Conservation (phyloP, 2,113 vertebrate genomes). For the Paradisaea rubra region DNA sequence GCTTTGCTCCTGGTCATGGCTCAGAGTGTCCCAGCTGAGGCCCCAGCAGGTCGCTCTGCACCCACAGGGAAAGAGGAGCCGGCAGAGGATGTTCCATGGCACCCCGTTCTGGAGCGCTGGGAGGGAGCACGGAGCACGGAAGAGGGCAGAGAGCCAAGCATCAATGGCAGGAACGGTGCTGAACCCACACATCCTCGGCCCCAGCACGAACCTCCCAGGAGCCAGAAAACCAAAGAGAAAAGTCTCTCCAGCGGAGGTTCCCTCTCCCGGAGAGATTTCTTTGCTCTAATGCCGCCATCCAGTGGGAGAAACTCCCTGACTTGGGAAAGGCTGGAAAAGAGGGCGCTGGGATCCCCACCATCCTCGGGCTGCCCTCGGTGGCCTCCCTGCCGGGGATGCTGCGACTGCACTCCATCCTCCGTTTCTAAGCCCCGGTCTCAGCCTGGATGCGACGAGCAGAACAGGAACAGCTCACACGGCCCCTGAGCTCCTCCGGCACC, state of each 20-base stretch:
- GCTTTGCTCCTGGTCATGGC: not conserved
- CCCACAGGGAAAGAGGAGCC: not conserved
- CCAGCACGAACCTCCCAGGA: rapidly evolving
- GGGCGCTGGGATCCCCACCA: not conserved
- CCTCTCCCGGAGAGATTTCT: not conserved
- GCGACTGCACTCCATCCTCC: rapidly evolving
- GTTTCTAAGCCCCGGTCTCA: not conserved
- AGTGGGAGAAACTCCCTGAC: conserved; percentile 4
- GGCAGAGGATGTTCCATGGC: not conserved
- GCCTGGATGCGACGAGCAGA: not conserved
- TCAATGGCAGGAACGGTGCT: rapidly evolving
- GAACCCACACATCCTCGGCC: not conserved
- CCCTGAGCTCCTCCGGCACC: not conserved
- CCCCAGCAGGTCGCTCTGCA: not conserved
- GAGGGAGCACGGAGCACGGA: not conserved
- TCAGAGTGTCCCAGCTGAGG: not conserved
- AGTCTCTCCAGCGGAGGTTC: not conserved
- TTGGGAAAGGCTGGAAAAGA: not conserved
- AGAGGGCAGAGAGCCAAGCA: not conserved
- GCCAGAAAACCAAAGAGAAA: not conserved
- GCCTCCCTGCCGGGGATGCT: not conserved
- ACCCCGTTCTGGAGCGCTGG: rapidly evolving
- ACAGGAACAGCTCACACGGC: rapidly evolving
- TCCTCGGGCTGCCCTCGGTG: rapidly evolving
- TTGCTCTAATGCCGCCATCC: conserved; percentile 44